Conservation (phyloP, 2,888 invertebrate genomes). For the Scaeva pyrastri region DNA sequence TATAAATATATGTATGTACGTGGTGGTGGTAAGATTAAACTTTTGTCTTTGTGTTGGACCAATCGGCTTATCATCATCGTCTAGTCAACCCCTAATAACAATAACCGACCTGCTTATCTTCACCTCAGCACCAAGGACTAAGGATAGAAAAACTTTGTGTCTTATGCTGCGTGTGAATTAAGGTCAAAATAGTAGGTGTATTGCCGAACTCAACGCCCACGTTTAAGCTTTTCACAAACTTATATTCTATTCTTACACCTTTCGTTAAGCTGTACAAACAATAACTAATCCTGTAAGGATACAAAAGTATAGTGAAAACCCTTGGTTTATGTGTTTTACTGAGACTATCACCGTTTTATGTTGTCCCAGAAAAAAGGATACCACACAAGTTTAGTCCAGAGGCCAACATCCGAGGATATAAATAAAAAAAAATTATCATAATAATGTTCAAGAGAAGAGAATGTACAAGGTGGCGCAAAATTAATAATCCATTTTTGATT, state of each 20-base stretch:
- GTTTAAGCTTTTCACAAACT: background rate
- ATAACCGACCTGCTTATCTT: slow-evolving; percentile 42
- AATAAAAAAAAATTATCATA: slow-evolving; percentile 34
- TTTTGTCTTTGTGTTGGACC: slow-evolving; percentile 37
- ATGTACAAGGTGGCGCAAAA: too few relatives aligned
- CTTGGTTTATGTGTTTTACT: slow-evolving; percentile 35
- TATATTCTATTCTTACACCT: slow-evolving; percentile 2
- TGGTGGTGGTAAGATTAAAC: background rate
- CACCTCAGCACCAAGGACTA: background rate
- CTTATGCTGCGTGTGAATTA: slow-evolving; percentile 30
- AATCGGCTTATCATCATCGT: slow-evolving; percentile 61
- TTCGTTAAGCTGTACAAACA: background rate
- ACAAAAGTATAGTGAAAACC: background rate
- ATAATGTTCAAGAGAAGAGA: slow-evolving; percentile 34
- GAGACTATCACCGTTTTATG: slow-evolving; percentile 42
- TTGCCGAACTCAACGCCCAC: slow-evolving; percentile 4
- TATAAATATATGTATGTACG: background rate
- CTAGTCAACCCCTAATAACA: slow-evolving; percentile 12
- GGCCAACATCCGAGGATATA: slow-evolving; percentile 5
- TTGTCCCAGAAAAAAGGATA: slow-evolving; percentile 41
- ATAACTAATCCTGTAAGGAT: slow-evolving; percentile 24
- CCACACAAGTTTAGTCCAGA: background rate
- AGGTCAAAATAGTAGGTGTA: slow-evolving; percentile 22
- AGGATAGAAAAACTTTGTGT: slow-evolving; percentile 8
- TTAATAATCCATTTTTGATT: too few relatives aligned